Conservation (phyloP, 2,888 invertebrate genomes). For the Tipula helvola region DNA sequence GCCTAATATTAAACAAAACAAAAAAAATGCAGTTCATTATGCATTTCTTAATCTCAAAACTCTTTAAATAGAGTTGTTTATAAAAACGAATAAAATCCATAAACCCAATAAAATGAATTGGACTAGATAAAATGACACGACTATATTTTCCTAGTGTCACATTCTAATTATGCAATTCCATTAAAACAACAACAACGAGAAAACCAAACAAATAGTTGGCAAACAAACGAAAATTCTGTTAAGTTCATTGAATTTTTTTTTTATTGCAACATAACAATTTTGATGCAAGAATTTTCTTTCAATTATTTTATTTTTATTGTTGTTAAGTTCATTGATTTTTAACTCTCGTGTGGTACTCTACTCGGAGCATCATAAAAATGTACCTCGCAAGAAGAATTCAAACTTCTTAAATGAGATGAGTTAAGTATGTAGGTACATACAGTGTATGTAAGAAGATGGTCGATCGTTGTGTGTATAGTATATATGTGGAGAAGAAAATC, state of each 20-base stretch:
- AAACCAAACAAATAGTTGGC: not conserved
- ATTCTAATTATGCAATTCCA: not conserved
- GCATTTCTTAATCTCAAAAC: not conserved
- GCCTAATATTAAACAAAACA: not conserved
- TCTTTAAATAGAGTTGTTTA: not conserved
- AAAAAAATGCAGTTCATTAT: not conserved
- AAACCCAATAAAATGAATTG: not conserved
- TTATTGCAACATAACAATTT: not conserved
- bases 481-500: not conserved
- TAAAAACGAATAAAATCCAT: not conserved
- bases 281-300: not conserved
- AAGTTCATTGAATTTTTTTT: not conserved
- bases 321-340: not conserved
- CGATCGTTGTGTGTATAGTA: not conserved
- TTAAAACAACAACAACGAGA: not conserved
- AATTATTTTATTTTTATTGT: not conserved
- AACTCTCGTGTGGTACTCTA: not conserved
- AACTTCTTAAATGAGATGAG: not conserved
- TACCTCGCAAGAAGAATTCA: not conserved
- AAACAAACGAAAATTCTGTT: not conserved
- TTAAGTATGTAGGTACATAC: not conserved
- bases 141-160: not conserved
- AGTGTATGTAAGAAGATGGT: not conserved
- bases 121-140: not conserved
- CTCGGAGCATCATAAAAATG: not conserved